A percentile compares a stretch with the other conserved stretches of the same genome.
Evolutionary conservation across 2,888 invertebrate genomes (phyloP).

Genomic region (Hypena proboscidalis): DNA sequence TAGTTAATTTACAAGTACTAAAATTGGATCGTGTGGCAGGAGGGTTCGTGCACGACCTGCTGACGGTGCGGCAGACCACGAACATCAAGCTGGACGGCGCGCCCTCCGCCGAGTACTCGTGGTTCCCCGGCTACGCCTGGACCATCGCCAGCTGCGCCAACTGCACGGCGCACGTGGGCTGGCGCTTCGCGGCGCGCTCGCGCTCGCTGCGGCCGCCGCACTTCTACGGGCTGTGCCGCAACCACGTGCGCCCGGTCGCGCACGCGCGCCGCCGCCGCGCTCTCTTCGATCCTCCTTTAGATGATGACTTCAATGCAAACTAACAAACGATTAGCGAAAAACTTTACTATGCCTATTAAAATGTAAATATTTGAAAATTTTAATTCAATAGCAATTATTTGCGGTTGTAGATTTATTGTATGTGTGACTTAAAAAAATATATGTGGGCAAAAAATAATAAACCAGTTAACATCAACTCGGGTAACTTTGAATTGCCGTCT

Average conservation of each 20-base stretch:
- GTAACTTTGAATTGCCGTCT: too few species aligned
- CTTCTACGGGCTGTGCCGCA: constrained; percentile 78
- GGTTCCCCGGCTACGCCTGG: constrained; percentile 83
- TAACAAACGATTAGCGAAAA: too few species aligned
- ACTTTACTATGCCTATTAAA: too few species aligned
- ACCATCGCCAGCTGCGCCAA: constrained; percentile 61
- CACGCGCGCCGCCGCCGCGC: neutral
- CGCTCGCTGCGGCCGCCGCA: constrained; percentile 64
- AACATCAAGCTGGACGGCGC: constrained; percentile 56
- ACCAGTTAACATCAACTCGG: too few species aligned
- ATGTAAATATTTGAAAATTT: too few species aligned
- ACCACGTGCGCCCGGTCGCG: constrained; percentile 59
- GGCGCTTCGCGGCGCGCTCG: constrained; percentile 70
- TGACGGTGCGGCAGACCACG: constrained; percentile 63
- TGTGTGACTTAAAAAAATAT: too few species aligned
- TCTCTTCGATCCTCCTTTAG: too few species aligned
- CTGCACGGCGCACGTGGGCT: constrained; percentile 72
- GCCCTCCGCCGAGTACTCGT: constrained; percentile 70
- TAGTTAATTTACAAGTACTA: too few species aligned
- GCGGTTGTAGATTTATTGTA: too few species aligned
- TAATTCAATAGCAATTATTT: too few species aligned
- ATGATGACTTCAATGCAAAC: too few species aligned
- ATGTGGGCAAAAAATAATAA: too few species aligned
- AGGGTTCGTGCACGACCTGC: constrained; percentile 77
- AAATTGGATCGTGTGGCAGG: constrained; percentile 49